These are phyloP conservation scores for Drepanosiphum platanoidis DNA, from an alignment of 2,888 invertebrate species.

Conservation along the genomic window DNA sequence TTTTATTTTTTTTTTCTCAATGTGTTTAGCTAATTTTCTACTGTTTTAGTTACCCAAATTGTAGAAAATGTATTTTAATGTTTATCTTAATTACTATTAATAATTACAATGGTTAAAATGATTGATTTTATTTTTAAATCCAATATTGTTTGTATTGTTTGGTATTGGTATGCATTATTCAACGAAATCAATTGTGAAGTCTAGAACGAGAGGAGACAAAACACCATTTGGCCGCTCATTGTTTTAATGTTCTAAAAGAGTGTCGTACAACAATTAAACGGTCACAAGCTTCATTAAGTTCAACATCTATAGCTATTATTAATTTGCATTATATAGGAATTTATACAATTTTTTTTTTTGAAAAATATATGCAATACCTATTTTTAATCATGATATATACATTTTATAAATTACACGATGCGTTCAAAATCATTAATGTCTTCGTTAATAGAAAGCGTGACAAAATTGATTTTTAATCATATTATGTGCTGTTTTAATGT, in stretches of 20 bases:
- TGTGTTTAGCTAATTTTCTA: not conserved
- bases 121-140: not conserved
- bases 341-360: no score
- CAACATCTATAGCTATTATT: no score
- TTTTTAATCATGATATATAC: no score
- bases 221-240: not conserved
- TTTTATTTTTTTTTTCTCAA: slow-evolving; percentile 26
- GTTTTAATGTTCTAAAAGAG: no score
- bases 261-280: no score
- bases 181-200: not conserved
- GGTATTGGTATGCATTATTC: not conserved
- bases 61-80: not conserved
- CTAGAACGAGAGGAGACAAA: not conserved
- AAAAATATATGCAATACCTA: no score
- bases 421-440: no score
- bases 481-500: no score
- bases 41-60: not conserved
- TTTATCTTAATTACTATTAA: not conserved
- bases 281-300: not conserved
- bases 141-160: not conserved
- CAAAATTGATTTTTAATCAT: no score
- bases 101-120: not conserved
- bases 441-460: no score
- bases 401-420: no score
- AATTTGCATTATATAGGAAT: no score